Evolutionary conservation across 30 jellyfish, hydroid and myxozoan genomes (phyloP).

Genomic region (Aurelia sp.): DNA sequence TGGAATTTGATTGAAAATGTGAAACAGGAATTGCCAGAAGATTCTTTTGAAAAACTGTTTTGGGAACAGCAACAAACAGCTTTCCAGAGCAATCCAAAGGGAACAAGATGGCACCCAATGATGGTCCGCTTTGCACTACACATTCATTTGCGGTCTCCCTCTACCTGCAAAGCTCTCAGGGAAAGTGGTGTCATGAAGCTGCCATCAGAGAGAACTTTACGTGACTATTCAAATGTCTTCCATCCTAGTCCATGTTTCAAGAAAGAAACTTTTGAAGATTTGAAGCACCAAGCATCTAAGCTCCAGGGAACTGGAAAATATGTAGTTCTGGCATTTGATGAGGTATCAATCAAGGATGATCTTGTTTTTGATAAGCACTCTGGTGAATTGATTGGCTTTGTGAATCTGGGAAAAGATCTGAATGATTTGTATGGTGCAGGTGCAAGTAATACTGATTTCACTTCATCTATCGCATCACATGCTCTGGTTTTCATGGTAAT

Average conservation of each 20-base stretch:
- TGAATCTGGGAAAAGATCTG: slow-evolving; percentile 42
- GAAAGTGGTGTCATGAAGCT: slow-evolving; percentile 36
- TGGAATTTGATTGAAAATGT: slow-evolving; percentile 18
- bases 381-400: slow-evolving; percentile 45
- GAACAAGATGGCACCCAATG: slow-evolving; percentile 73
- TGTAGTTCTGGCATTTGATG: slow-evolving; percentile 48
- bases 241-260: not conserved
- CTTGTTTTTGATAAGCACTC: slow-evolving; percentile 27
- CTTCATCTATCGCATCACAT: slow-evolving; percentile 8
- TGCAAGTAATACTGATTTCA: not conserved
- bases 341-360: slow-evolving; percentile 36
- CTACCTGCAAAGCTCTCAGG: slow-evolving; percentile 53
- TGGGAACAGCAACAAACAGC: slow-evolving; percentile 65
- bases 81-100: slow-evolving; percentile 53
- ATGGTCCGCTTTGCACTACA: slow-evolving; percentile 48
- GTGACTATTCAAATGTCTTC: slow-evolving; percentile 47
- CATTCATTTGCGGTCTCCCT: slow-evolving; percentile 45
- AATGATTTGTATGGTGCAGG: not conserved
- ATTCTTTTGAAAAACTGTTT: slow-evolving; percentile 54
- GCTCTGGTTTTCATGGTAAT: slow-evolving; percentile 11
- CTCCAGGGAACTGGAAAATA: slow-evolving; percentile 21
- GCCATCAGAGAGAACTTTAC: slow-evolving; percentile 49
- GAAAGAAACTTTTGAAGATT: not conserved
- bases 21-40: slow-evolving; percentile 43
- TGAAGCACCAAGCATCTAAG: not conserved